A percentile compares a stretch with the other conserved stretches of the same genome.
These are phyloP conservation scores for Phytoseiulus persimilis DNA, from an alignment of 2,888 invertebrate genomes.

Conservation along the genomic window DNA sequence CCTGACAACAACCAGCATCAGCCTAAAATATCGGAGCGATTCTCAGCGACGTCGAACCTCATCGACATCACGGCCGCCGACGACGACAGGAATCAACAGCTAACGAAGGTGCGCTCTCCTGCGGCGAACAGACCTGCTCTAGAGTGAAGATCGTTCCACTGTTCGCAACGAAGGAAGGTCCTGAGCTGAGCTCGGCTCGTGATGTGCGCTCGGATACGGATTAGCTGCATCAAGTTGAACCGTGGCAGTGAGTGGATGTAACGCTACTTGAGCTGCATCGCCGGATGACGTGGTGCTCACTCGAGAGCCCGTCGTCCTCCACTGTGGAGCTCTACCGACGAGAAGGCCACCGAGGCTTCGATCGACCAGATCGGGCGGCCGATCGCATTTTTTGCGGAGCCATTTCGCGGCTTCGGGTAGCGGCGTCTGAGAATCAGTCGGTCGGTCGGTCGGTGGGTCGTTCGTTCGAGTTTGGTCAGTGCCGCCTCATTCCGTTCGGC, in stretches of 20 bases:
- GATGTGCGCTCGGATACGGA: neutral
- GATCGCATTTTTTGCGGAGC: no score
- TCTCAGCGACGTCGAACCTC: neutral
- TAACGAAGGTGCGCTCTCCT: neutral
- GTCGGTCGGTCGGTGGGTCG: neutral
- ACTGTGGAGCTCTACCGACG: neutral
- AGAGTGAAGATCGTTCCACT: neutral
- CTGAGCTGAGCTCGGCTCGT: neutral
- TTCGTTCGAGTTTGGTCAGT: no score
- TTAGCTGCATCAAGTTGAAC: neutral
- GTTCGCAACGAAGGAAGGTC: neutral
- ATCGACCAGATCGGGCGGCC: no score
- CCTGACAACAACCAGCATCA: neutral
- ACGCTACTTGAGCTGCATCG: neutral
- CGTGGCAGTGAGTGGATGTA: neutral
- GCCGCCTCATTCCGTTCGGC: no score
- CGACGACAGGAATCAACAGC: neutral
- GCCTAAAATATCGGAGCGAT: neutral
- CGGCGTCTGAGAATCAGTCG: neutral
- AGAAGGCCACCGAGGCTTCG: neutral
- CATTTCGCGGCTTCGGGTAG: no score
- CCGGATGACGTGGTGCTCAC: slow-evolving; percentile 5
- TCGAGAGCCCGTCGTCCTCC: neutral
- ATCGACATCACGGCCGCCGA: neutral
- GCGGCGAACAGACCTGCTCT: neutral